Conservation (phyloP, 2,888 invertebrate genomes). For the Eledone cirrhosa region DNA sequence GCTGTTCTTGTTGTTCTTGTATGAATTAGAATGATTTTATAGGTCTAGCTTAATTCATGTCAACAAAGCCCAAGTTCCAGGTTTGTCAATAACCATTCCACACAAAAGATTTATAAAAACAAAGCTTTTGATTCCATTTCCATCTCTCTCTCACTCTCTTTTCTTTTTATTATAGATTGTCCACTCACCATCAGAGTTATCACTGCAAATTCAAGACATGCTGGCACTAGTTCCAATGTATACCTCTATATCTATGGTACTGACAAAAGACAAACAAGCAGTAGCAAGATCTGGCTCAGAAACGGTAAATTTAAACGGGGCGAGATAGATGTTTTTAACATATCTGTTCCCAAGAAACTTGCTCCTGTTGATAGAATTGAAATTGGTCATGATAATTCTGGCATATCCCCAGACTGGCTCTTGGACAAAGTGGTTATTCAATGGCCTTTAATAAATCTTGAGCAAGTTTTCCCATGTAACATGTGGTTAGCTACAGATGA, state of each 20-base stretch:
- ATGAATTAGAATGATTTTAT: not conserved
- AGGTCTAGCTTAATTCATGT: not conserved
- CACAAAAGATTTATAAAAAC: not conserved
- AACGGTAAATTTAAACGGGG: conserved; percentile 62
- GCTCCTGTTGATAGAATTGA: conserved; percentile 63
- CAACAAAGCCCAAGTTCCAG: not conserved
- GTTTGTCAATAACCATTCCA: not conserved
- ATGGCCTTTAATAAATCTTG: conserved; percentile 63
- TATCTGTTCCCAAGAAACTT: conserved; percentile 58
- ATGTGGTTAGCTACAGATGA: conserved; percentile 65
- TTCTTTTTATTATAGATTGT: conserved; percentile 44
- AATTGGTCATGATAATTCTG: conserved; percentile 65
- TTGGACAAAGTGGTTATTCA: conserved; percentile 63
- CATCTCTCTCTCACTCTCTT: not conserved
- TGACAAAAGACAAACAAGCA: conserved; percentile 47
- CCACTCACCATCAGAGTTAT: conserved; percentile 63
- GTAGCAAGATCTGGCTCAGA: conserved; percentile 65
- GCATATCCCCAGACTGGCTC: conserved; percentile 63
- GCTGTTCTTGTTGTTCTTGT: too few species aligned
- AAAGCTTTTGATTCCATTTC: too few species aligned
- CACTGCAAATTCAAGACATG: conserved; percentile 61
- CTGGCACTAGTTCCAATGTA: conserved; percentile 64
- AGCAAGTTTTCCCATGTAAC: conserved; percentile 64
- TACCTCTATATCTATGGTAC: conserved; percentile 61
- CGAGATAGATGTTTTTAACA: conserved; percentile 61